Evolutionary conservation across 2,113 vertebrate genomes (phyloP).

Genomic region (Saguinus imperator): DNA sequence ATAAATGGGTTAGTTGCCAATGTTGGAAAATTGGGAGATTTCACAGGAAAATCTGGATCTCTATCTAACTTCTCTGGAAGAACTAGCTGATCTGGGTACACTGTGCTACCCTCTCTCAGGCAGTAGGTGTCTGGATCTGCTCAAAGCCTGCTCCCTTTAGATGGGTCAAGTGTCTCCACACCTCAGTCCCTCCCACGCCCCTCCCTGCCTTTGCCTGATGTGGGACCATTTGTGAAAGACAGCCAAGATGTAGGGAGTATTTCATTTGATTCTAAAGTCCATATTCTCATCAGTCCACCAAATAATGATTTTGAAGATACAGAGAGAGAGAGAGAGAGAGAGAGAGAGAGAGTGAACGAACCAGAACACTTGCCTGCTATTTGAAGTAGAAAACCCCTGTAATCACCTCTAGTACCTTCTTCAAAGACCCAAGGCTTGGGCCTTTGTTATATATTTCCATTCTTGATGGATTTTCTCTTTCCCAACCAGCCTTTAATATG

Average conservation of each 20-base stretch:
- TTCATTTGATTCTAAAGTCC: neutral
- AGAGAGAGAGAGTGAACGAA: too few relatives aligned
- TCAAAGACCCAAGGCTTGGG: too few relatives aligned
- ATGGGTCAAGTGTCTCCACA: neutral
- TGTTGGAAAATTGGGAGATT: neutral
- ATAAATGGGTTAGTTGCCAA: neutral
- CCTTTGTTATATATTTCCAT: neutral
- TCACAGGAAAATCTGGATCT: neutral
- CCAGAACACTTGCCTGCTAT: too few relatives aligned
- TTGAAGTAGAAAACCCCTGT: neutral
- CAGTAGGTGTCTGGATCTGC: neutral
- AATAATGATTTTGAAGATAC: neutral
- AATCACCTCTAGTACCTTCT: neutral
- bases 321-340: neutral
- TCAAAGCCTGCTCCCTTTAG: neutral
- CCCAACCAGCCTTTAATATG: neutral
- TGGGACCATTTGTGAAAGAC: neutral
- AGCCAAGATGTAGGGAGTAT: neutral
- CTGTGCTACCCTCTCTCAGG: neutral
- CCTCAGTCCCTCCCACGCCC: neutral
- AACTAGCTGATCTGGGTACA: neutral
- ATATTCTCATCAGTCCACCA: neutral
- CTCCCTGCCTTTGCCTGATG: neutral
- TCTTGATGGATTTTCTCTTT: neutral
- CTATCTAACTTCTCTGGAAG: neutral